Evolutionary conservation across 1,140 invertebrate species (phyloP).

Genomic region (Macrotrachela quadricornifera): DNA sequence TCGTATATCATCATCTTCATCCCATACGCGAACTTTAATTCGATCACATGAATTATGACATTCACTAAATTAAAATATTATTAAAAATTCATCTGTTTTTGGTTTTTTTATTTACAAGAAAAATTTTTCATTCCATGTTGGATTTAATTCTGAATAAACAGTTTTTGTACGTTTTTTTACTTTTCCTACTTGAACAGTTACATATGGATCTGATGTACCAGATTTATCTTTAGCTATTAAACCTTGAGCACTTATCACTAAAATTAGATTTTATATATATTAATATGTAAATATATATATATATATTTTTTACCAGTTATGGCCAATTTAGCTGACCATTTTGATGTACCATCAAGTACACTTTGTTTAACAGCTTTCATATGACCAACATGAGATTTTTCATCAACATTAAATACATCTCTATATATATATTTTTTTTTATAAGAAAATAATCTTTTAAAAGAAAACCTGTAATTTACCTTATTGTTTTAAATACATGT

Average conservation of each 20-base stretch:
- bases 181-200: slow-evolving; percentile 98
- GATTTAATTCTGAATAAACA: slow-evolving; percentile 96
- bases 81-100: not conserved
- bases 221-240: slow-evolving; percentile 99
- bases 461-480: too few relatives aligned
- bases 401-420: slow-evolving; percentile 75
- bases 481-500: slow-evolving; percentile 95
- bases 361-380: slow-evolving; percentile 86
- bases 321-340: slow-evolving; percentile 99
- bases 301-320: slow-evolving; percentile 19
- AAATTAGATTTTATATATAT: not conserved
- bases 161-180: slow-evolving; percentile 94
- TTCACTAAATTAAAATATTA: slow-evolving; percentile 43
- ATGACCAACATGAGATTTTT: slow-evolving; percentile 93
- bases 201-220: slow-evolving; percentile 96
- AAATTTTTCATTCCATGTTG: slow-evolving; percentile 99
- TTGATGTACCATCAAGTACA: slow-evolving; percentile 95
- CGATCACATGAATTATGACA: slow-evolving; percentile 98
- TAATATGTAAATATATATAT: too few relatives aligned
- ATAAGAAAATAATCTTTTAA: too few relatives aligned
- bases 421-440: not conserved
- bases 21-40: slow-evolving; percentile 93
- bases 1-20: slow-evolving; percentile 17
- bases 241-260: slow-evolving; percentile 98
- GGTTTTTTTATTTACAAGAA: slow-evolving; percentile 66